Percentiles rank a stretch among this genome's conserved stretches.
phyloP scores from a whole-genome alignment of 2,888 invertebrate genomes.

The Acanthacorydalis orientalis region DNA sequence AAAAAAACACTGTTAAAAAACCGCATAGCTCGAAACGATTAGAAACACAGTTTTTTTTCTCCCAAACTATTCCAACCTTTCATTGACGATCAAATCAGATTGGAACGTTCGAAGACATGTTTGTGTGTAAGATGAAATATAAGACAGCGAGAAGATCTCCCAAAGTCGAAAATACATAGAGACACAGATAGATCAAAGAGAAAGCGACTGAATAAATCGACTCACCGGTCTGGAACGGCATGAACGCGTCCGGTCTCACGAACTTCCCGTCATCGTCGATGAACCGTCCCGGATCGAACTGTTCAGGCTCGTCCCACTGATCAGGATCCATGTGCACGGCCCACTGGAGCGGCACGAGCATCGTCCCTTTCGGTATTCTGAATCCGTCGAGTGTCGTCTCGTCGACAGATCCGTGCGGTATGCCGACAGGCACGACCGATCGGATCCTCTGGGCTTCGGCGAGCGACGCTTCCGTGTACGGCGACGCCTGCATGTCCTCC shows the following conservation, averaged over 20 bases:
- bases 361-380: constrained; percentile 44
- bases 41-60: too few species aligned
- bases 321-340: constrained; percentile 56
- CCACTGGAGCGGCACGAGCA: constrained; percentile 72
- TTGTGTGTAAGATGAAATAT: too few species aligned
- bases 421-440: constrained; percentile 65
- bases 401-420: constrained; percentile 60
- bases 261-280: constrained; percentile 43
- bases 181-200: background rate
- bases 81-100: too few species aligned
- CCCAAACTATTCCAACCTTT: too few species aligned
- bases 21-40: too few species aligned
- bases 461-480: constrained; percentile 54
- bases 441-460: constrained; percentile 64
- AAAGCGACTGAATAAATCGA: background rate
- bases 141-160: too few species aligned
- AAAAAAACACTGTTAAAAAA: too few species aligned
- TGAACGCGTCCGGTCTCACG: constrained; percentile 47
- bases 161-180: too few species aligned
- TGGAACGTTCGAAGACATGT: too few species aligned
- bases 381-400: constrained; percentile 32
- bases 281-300: constrained; percentile 53
- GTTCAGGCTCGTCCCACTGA: constrained; percentile 48
- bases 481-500: constrained; percentile 35
- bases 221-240: constrained; percentile 69